Base-by-base conservation (phyloP, 30 jellyfish, hydroid and myxozoan genomes). In the Rhopilema esculentum region DNA sequence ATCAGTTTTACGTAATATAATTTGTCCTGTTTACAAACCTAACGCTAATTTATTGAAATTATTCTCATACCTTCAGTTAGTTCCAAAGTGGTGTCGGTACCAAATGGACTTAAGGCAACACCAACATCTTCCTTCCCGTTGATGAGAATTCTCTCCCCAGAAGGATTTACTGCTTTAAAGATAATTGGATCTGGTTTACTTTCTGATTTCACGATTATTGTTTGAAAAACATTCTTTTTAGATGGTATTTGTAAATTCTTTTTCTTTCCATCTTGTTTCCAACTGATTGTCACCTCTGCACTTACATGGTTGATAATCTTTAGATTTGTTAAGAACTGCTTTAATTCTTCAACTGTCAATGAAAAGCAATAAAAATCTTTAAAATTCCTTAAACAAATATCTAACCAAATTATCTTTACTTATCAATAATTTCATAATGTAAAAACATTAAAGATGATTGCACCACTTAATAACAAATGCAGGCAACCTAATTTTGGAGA, bases 231-330 rank as follows among this genome's bases (percentile, higher is more conserved):
- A 69, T 78, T 78, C 40, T 29, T 64, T 33, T 24, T 19, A n/a
- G 88, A 22, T 1, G 88, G 88, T 0, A 78, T 30, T 0, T 40
- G 66, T n/a, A 78, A 32, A 0, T 27, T 16, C 67, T 27, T 62
- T 17, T 16, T 77, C 25, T 24, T 40, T 29, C 88, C 88, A 16
- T 78, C 52, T 20, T 78, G 32, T 48, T 6, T 53, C 88, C 78
- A 78, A 7, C 30, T 49, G 12, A 78, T n/a, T 22, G 63, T 40
- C 17, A 78, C 67, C 28, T 27, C 68, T 24, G 33, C 33, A n/a
- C 16, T 57, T 16, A 30, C 78, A 61, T 21, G 50, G 79, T 78
- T 78, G 77, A 31, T 78, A n/a, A 78, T 78, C 65, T 78, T 75
- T 28, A 78, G 65, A 25, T 78, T 78, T n/a, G 75, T 75, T 7